phyloP scores from a whole-genome alignment of 1,140 invertebrate genomes.

The Oreohelix idahoensis region DNA sequence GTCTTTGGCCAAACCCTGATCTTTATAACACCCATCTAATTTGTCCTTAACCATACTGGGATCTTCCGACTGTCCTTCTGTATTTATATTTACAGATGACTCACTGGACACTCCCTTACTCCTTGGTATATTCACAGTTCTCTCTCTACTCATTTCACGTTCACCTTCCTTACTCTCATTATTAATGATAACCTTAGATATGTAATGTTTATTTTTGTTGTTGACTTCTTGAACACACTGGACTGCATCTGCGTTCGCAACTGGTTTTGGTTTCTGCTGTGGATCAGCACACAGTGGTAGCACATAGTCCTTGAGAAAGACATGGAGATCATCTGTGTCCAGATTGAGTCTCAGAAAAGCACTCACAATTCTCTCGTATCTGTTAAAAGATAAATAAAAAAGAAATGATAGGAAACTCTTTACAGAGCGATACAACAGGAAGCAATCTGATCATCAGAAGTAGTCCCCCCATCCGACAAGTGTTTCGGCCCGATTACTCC shows the following conservation, averaged over 20 bases:
- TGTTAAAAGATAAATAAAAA: constrained; percentile 50
- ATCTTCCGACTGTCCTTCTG: neutral
- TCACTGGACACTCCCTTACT: neutral
- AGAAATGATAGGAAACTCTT: too few species aligned
- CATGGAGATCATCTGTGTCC: constrained; percentile 57
- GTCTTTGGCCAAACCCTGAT: neutral
- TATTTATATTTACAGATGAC: neutral
- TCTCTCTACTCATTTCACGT: neutral
- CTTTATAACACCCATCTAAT: neutral
- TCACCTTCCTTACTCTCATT: neutral
- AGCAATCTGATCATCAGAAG: too few species aligned
- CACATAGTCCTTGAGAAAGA: constrained; percentile 63
- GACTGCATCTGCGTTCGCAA: neutral
- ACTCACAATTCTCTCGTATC: constrained; percentile 58
- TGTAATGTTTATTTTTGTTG: neutral
- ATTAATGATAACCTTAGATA: neutral
- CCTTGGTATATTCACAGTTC: neutral
- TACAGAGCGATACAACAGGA: too few species aligned
- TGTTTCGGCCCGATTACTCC: too few species aligned
- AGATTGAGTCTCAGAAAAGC: constrained; percentile 63
- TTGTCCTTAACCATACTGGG: neutral
- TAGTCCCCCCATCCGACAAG: too few species aligned
- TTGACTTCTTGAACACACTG: neutral
- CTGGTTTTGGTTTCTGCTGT: neutral
- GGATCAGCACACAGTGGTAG: constrained; percentile 35